Base-by-base conservation (phyloP, 2,888 invertebrate species). In the Petrolisthes cinctipes region DNA sequence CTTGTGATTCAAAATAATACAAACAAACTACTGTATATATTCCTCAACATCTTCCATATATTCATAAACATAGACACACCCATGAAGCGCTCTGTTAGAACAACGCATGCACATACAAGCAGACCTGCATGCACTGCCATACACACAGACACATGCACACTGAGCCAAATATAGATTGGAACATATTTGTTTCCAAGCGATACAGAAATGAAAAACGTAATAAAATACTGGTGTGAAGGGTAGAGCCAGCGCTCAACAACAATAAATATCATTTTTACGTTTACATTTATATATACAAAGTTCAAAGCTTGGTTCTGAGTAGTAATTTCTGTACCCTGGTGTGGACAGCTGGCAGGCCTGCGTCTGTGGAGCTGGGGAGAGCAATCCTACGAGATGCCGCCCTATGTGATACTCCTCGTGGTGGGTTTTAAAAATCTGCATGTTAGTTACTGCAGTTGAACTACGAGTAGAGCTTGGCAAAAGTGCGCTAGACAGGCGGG, bases 401-500 rank as follows among this genome's bases (percentile, higher is more conserved):
- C 61, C 68, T 57, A 53, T 23, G 71, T 73, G 85, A 76, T 73
- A 80, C 80, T 68, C 23, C 54, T 80, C 23, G n/a, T 86, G 75
- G 61, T 37, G 56, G 81, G 61, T 80, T 81, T 81, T 75, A 86
- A 75, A 86, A 86, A 81, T 81, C 73, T 81, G 81, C 81, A 75
- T 86, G 86, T 82, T 82, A 81, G 81, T 86, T 86, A 81, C 81
- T 86, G 86, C 81, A 82, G 75, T 81, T 86, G 75, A 86, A 81
- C 86, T 86, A 86, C 81, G 81, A 82, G 86, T 81, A 82, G 86
- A 75, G 81, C 75, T 82, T 73, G 86, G 81, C 61, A 81, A 82
- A 81, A 82, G 86, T 86, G 86, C 81, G 86, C 86, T 86, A 85
- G 79, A 79, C 85, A 85, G 85, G 68, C 68, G 85, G 76, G 85